Conservation (phyloP, 2,113 vertebrate genomes). For the Brachypteracias leptosomus region DNA sequence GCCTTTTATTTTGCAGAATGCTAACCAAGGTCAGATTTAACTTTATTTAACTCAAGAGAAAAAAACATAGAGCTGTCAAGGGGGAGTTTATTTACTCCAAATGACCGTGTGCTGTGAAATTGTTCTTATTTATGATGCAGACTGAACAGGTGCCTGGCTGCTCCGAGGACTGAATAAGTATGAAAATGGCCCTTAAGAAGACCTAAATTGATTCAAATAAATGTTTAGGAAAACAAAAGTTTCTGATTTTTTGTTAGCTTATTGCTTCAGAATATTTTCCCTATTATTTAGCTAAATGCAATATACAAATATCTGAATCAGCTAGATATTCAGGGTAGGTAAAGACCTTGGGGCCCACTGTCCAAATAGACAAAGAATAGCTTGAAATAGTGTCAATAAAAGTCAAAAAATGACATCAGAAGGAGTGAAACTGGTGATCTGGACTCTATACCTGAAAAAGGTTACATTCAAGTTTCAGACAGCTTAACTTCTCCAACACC, state of each 20-base stretch:
- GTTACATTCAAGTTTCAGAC: neutral
- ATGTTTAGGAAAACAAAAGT: neutral
- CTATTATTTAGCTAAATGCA: neutral
- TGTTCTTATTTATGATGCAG: neutral
- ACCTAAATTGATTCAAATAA: neutral
- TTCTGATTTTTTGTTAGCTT: neutral
- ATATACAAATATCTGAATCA: neutral
- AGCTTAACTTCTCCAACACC: neutral
- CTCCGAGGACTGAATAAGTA: neutral
- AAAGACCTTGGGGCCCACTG: neutral
- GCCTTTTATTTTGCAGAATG: neutral
- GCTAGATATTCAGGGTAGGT: neutral
- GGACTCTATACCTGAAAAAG: neutral
- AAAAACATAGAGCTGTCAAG: neutral
- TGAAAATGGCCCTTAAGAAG: neutral
- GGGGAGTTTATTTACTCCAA: neutral
- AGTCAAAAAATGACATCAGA: neutral
- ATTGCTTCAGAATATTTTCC: neutral
- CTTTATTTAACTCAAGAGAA: neutral
- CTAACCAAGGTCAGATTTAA: neutral
- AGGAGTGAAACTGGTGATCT: neutral
- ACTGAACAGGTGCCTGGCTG: neutral
- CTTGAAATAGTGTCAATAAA: neutral
- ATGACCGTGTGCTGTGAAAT: neutral
- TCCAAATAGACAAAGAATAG: neutral